These are phyloP conservation scores for Andrena bicolor DNA, from an alignment of 2,888 invertebrate genomes.

Conservation along the genomic window DNA sequence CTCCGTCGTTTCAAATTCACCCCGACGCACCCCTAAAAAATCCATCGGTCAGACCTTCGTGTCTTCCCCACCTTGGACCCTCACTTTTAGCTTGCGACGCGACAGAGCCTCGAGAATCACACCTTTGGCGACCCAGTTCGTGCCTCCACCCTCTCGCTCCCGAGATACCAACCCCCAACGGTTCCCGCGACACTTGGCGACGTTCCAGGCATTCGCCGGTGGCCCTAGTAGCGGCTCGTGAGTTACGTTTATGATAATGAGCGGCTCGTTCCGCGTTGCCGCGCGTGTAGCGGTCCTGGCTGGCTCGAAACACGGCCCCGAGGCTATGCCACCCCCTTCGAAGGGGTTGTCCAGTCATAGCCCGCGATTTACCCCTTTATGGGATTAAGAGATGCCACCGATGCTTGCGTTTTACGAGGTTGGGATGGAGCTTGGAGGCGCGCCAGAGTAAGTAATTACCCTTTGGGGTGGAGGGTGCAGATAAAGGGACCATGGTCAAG, in stretches of 20 bases:
- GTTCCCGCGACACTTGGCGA: background rate
- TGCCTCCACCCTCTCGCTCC: background rate
- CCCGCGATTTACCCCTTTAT: conserved; percentile 45
- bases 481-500: conserved; percentile 42
- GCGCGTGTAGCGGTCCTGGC: conserved; percentile 14
- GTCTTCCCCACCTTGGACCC: background rate
- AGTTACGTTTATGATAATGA: conserved; percentile 70
- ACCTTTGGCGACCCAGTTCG: background rate
- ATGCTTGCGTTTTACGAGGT: conserved; percentile 48
- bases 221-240: background rate
- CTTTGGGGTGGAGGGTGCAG: background rate
- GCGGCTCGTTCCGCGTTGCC: conserved; percentile 48
- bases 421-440: conserved; percentile 45
- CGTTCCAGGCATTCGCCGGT: conserved; percentile 1
- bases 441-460: conserved; percentile 62
- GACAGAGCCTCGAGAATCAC: conserved; percentile 9
- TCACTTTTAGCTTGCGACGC: conserved; percentile 10
- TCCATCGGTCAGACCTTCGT: background rate
- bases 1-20: conserved; percentile 52
- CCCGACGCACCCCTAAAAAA: conserved; percentile 16
- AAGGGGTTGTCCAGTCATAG: conserved; percentile 34
- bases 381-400: conserved; percentile 55
- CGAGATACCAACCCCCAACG: too few relatives aligned
- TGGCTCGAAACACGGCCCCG: conserved; percentile 30
- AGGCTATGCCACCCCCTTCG: background rate